Percentiles rank a stretch among this genome's conserved stretches.
Evolutionary conservation across 2,797 vertebrate genomes (phyloP).

Genomic region (Lates japonicus): DNA sequence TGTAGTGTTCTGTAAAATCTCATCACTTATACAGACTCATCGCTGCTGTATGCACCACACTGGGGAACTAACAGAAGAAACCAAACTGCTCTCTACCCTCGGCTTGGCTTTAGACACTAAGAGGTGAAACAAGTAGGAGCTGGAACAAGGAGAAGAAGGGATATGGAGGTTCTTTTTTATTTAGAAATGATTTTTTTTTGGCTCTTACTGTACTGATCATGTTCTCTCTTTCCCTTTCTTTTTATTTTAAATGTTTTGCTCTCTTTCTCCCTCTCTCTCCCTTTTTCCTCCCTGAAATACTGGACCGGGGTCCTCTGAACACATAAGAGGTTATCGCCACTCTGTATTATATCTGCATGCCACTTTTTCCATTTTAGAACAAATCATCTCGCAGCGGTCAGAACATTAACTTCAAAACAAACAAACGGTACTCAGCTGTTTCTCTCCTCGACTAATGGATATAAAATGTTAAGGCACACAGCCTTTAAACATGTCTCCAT

Average conservation of each 20-base stretch:
- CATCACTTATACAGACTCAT: constrained; percentile 21
- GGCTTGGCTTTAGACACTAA: constrained; percentile 35
- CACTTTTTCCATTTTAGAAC: constrained; percentile 51
- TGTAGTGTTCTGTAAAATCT: constrained; percentile 41
- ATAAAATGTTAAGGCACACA: constrained; percentile 29
- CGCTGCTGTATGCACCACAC: constrained; percentile 31
- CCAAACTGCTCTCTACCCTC: constrained; percentile 21
- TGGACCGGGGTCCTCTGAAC: constrained; percentile 54
- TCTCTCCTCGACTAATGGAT: constrained; percentile 24
- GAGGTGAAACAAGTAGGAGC: constrained; percentile 20
- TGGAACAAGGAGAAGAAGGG: constrained; percentile 32
- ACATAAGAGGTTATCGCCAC: constrained; percentile 11
- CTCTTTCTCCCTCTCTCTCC: not conserved
- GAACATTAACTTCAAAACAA: constrained; percentile 43
- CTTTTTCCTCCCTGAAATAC: constrained; percentile 39
- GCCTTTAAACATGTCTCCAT: constrained; percentile 30
- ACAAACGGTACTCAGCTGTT: constrained; percentile 46
- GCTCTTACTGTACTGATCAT: not conserved
- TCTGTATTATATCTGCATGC: constrained; percentile 51
- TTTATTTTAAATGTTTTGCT: constrained; percentile 16
- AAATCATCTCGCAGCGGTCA: constrained; percentile 43
- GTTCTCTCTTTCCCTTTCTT: constrained; percentile 1
- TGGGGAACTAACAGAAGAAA: constrained; percentile 32
- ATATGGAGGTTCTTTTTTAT: constrained; percentile 17
- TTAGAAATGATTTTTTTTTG: constrained; percentile 5